Percentiles rank a stretch among this genome's conserved stretches.
These are phyloP conservation scores for Campopleginae sp. DNA, from an alignment of 2,888 invertebrate species.

Conservation along the genomic window DNA sequence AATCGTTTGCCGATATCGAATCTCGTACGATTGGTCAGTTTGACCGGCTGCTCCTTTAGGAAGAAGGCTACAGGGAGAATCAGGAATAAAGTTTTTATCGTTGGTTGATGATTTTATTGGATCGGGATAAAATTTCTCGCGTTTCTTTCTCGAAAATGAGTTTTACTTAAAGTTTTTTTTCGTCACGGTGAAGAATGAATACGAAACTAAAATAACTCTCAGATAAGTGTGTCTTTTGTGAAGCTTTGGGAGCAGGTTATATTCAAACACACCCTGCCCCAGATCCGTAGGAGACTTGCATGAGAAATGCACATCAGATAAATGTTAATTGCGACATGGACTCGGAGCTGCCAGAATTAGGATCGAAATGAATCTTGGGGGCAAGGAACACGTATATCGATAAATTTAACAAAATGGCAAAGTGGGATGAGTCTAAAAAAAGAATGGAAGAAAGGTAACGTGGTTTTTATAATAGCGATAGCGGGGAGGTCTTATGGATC, in stretches of 20 bases:
- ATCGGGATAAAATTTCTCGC: background rate
- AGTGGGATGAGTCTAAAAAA: conserved; percentile 27
- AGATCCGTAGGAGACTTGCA: background rate
- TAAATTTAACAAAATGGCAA: conserved; percentile 17
- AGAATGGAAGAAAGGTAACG: background rate
- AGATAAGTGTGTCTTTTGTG: background rate
- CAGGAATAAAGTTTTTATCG: background rate
- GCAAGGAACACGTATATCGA: background rate
- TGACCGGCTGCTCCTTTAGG: too few relatives aligned
- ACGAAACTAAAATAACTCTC: background rate
- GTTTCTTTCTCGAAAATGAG: background rate
- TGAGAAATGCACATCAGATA: conserved; percentile 1
- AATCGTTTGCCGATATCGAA: background rate
- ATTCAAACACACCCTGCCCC: background rate
- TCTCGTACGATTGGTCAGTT: background rate
- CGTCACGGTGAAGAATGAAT: background rate
- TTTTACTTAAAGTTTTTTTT: background rate
- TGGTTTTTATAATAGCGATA: conserved; percentile 27
- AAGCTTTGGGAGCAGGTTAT: background rate
- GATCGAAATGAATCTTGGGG: background rate
- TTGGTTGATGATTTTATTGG: background rate
- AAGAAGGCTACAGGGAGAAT: too few relatives aligned
- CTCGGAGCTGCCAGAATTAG: conserved; percentile 6
- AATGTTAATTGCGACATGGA: background rate
- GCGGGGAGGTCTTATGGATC: conserved; percentile 31